phyloP scores from a whole-genome alignment of 2,888 invertebrate species.

The Drosophila meridiana region DNA sequence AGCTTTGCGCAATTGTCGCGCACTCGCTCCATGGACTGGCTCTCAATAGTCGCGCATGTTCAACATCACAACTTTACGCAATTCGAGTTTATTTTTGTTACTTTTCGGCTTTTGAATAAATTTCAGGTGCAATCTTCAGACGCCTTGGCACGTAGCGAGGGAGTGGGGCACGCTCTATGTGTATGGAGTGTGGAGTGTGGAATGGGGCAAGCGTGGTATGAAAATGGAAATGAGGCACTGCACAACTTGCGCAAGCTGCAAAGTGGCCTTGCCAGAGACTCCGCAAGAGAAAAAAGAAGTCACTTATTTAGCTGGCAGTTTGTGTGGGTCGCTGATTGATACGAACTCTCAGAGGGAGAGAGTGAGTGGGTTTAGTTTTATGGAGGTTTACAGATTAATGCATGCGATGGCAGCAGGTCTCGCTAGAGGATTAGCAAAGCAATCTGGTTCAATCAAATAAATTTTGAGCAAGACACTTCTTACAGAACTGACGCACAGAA shows the following conservation, averaged over 20 bases:
- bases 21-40: constrained; percentile 34
- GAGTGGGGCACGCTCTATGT: constrained; percentile 14
- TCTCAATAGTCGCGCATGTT: constrained; percentile 37
- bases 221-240: constrained; percentile 48
- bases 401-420: not conserved
- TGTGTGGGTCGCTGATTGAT: constrained; percentile 24
- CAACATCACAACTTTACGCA: constrained; percentile 61
- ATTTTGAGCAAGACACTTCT: not conserved
- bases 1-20: constrained; percentile 44
- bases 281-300: constrained; percentile 24
- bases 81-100: constrained; percentile 33
- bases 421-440: not conserved
- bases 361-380: constrained; percentile 1
- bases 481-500: not conserved
- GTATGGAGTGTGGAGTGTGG: constrained; percentile 22
- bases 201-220: constrained; percentile 28
- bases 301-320: constrained; percentile 28
- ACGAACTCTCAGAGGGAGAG: not conserved
- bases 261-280: constrained; percentile 41
- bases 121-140: constrained; percentile 57
- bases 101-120: constrained; percentile 14
- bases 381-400: not conserved
- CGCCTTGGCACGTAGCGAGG: constrained; percentile 66
- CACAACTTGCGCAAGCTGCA: constrained; percentile 46
- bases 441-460: not conserved